Evolutionary conservation across 92 coral and sea anemone species (phyloP), one percentile per base, ranked within the genome.

Genomic region (Zoanthus solanderi): DNA sequence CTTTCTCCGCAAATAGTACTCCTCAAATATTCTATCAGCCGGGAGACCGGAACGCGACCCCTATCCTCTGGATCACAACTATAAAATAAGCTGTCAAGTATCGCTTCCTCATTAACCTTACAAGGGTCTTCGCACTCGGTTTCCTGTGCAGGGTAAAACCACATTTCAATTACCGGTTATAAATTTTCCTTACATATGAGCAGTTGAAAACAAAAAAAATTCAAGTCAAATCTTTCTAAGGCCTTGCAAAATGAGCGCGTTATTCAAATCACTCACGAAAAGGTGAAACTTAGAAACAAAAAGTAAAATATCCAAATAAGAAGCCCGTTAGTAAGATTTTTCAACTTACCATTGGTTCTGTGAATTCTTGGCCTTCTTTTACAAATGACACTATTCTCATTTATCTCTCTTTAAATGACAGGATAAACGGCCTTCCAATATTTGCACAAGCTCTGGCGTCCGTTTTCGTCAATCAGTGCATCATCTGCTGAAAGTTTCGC

Each of bases 31-130:
- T 95, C 98, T 82, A 97, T 90, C 48, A 97, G 94, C 60, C 92
- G 92, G 18, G 99, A 97, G 9, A 95, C 99, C 52, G 94, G 90
- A 54, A 97, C 97, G 53, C 90, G 92, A 42, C 99, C 99, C 28
- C 84, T 71, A 80, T 89, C 87, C 75, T 92, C 94, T 42, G 84
- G 87, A 86, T 95, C 99, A 73, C 99, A 97, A n/a, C 94, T 94
- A 53, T 84, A 84, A 84, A 97, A 97, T 7, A 97, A 87, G 78
- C 96, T 90, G 73, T 97, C 98, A 37, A 97, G 94, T 69, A 97
- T 92, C 71, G 92, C 93, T 84, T 97, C 97, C 48, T 95, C 94
- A 34, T 92, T 92, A 91, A 90, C 83, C 79, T 87, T 93, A 79
- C 94, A 88, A 57, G 93, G 72, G 30, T 92, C 94, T 30, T 95